Conservation (phyloP, 2,113 vertebrate genomes). For the Cettia cetti region DNA sequence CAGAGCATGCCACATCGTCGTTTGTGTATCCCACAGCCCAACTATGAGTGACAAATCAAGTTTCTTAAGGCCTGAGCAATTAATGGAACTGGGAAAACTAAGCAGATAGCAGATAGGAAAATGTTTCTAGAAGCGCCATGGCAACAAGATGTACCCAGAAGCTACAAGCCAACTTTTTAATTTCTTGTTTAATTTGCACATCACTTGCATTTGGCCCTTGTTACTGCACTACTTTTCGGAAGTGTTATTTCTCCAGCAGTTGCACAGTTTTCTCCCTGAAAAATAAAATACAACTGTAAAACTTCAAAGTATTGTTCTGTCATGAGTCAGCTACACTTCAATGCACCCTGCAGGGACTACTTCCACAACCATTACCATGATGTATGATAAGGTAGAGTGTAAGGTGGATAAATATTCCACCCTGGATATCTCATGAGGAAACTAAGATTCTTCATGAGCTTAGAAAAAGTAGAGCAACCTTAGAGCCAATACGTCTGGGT, state of each 20-base stretch:
- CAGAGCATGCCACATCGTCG: rapidly evolving
- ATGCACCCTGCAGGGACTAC: neutral
- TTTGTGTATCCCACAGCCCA: neutral
- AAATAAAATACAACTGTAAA: neutral
- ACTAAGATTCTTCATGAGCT: neutral
- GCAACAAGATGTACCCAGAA: neutral
- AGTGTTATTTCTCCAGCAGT: neutral
- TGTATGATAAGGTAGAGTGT: neutral
- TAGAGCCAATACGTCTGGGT: neutral
- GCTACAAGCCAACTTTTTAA: neutral
- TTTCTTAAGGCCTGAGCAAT: neutral
- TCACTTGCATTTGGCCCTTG: neutral
- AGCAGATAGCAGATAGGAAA: neutral
- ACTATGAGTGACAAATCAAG: neutral
- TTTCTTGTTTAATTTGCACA: neutral
- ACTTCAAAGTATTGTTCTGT: neutral
- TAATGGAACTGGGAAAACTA: neutral
- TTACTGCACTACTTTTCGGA: neutral
- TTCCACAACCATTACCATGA: neutral
- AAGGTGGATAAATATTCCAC: neutral
- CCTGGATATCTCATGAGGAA: neutral
- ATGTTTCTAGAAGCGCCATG: neutral
- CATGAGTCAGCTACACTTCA: neutral
- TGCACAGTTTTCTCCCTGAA: neutral
- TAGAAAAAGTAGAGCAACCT: neutral